Evolutionary conservation across 2,797 vertebrate species (phyloP).

Genomic region (Podargus strigoides): DNA sequence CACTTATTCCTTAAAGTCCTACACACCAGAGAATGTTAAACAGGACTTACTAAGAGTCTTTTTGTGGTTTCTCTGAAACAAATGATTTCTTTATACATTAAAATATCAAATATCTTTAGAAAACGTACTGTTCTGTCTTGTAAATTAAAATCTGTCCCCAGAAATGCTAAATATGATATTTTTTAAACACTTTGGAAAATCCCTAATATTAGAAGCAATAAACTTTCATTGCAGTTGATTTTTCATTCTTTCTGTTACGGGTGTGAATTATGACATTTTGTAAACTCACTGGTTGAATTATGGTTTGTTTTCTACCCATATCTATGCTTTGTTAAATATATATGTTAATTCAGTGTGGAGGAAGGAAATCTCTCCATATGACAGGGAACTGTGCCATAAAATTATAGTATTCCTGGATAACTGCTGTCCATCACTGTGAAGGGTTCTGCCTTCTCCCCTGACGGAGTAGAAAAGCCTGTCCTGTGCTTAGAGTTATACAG

Average conservation of each 20-base stretch:
- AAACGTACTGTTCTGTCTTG: background rate
- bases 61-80: background rate
- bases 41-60: background rate
- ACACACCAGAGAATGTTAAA: background rate
- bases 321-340: background rate
- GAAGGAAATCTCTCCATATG: background rate
- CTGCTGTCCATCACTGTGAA: background rate
- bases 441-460: background rate
- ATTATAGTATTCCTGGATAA: background rate
- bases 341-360: background rate
- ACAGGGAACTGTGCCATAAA: background rate
- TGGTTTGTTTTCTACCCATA: background rate
- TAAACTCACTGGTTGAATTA: background rate
- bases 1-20: background rate
- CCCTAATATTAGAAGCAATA: background rate
- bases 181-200: background rate
- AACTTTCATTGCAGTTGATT: background rate
- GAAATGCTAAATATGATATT: background rate
- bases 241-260: background rate
- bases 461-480: background rate
- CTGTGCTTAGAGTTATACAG: background rate
- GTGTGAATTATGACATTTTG: background rate
- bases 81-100: background rate
- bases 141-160: background rate
- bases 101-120: background rate